Conservation (phyloP, 2,888 invertebrate genomes). For the Entomobrya proxima region DNA sequence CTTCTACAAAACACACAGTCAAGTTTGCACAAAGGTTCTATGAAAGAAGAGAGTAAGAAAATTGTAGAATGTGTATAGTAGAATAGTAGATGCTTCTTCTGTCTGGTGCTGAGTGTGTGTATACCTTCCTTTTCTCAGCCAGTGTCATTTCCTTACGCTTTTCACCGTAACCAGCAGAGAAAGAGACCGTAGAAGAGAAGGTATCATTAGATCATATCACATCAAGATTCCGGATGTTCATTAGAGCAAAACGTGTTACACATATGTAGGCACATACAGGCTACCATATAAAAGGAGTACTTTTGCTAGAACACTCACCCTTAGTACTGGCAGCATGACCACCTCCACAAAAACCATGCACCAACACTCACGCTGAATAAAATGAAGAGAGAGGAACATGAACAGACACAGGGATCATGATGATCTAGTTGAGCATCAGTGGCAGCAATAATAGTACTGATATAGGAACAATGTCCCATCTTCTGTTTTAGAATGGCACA, state of each 20-base stretch:
- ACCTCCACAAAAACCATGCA: background rate
- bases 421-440: slow-evolving; percentile 1
- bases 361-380: background rate
- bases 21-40: background rate
- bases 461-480: slow-evolving; percentile 5
- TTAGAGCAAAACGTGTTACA: slow-evolving; percentile 69
- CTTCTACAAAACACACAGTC: slow-evolving; percentile 2
- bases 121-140: slow-evolving; percentile 46
- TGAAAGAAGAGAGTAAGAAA: background rate
- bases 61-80: background rate
- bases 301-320: background rate
- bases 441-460: background rate
- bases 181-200: slow-evolving; percentile 30
- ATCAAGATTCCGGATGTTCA: slow-evolving; percentile 70
- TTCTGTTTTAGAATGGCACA: slow-evolving; percentile 36
- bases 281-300: background rate
- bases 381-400: background rate
- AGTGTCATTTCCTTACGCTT: slow-evolving; percentile 60
- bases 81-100: background rate
- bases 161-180: slow-evolving; percentile 37
- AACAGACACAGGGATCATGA: background rate
- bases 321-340: background rate
- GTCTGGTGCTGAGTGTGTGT: background rate
- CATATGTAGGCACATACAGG: slow-evolving; percentile 43
- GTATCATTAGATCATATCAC: slow-evolving; percentile 69